Conservation (phyloP, 2,797 vertebrate genomes). For the Orientallactaga sibirica region DNA sequence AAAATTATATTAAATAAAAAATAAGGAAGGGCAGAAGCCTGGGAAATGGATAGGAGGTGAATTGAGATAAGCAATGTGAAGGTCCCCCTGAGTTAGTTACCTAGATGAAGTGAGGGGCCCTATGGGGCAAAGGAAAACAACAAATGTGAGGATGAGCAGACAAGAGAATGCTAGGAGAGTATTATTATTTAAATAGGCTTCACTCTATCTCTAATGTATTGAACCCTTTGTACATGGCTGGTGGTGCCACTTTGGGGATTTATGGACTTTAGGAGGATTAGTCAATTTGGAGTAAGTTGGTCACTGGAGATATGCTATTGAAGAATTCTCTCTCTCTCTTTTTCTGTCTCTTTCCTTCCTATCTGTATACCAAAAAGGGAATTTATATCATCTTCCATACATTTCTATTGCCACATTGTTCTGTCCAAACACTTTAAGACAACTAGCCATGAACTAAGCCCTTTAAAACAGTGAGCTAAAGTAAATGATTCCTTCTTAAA, state of each 20-base stretch:
- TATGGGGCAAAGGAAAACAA: not conserved
- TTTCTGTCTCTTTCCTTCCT: not conserved
- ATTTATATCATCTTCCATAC: not conserved
- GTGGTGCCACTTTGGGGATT: not conserved
- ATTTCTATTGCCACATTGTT: not conserved
- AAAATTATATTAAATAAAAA: no score
- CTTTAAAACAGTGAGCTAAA: not conserved
- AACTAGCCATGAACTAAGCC: not conserved
- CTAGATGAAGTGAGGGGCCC: not conserved
- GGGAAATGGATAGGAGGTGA: not conserved
- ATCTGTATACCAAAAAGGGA: not conserved
- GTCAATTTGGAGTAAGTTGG: not conserved
- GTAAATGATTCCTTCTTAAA: not conserved
- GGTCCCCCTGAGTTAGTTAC: not conserved
- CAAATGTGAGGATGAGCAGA: not conserved
- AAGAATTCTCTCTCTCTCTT: not conserved
- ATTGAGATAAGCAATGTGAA: not conserved
- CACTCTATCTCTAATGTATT: not conserved
- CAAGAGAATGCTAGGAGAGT: not conserved
- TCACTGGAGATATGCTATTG: not conserved
- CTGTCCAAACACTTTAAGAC: not conserved
- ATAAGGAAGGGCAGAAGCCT: not conserved
- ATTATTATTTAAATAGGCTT: not conserved
- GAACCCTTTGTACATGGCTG: not conserved
- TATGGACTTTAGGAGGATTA: not conserved